Evolutionary conservation across 2,888 invertebrate species (phyloP), one percentile per base, ranked within the genome.

Genomic region (Folsomia manolachei): DNA sequence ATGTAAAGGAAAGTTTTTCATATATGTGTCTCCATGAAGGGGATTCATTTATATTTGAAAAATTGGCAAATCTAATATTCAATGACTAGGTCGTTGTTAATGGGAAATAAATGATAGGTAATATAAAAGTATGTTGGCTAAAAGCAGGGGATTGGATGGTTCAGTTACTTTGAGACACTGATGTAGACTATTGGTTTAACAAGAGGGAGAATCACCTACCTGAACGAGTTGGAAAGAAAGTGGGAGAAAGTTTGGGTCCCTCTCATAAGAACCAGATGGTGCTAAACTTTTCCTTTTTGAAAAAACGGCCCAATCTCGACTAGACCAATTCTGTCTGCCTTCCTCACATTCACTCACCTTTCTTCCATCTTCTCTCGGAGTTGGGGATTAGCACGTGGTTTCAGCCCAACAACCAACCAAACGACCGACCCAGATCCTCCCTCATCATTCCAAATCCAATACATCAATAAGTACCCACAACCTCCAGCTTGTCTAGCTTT

Each of bases 371-470:
- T 39, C 39, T 39, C 39, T 39, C 39, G 7, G 39, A 39, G 39
- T n/a, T 56, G 56, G n/a, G 56, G 56, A 56, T 56, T 56, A 56
- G 56, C 56, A 56, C 56, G 56, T 56, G 56, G 56, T 56, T 21
- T 39, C 39, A 39, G 39, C 39, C 4, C 39, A 39, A 4, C 14
- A n/a, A 4, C 39, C 39, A 4, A 39, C 39, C 39, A 14, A 39
- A 39, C n/a, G 39, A 39, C 39, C 39, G 39, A 39, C 39, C 39
- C 7, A 39, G 7, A 4, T 14, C 4, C 7, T 9, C 14, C 14
- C 39, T 39, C 7, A 39, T 39, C 39, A 39, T 39, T 14, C 39
- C 39, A 39, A 39, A 39, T 39, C 39, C 39, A 14, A 39, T 39
- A 39, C 39, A 39, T 39, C 39, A 39, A 39, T 39, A 39, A 39